phyloP scores from a whole-genome alignment of 2,888 invertebrate species.

The Priocnemis perturbator region DNA sequence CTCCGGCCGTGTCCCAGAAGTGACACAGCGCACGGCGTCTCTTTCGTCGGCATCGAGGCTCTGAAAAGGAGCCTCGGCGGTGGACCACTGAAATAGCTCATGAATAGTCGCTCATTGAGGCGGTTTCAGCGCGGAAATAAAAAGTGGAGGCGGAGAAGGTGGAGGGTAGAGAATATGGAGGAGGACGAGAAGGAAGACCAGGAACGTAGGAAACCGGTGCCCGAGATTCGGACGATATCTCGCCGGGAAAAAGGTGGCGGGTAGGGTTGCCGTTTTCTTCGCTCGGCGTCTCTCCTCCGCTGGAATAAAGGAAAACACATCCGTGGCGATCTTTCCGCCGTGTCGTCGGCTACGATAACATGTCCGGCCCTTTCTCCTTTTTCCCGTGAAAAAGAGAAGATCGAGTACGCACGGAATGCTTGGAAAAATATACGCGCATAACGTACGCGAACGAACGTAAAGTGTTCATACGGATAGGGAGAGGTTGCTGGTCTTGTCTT shows the following conservation, averaged over 20 bases:
- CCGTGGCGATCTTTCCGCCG: constrained; percentile 34
- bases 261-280: constrained; percentile 40
- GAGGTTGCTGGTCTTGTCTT: too few relatives aligned
- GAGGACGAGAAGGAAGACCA: constrained; percentile 4
- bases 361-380: constrained; percentile 38
- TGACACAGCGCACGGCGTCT: too few relatives aligned
- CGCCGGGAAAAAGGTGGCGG: neutral
- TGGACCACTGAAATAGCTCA: constrained; percentile 23
- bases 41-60: neutral
- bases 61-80: constrained; percentile 22
- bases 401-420: constrained; percentile 19
- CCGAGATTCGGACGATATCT: constrained; percentile 4
- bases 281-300: constrained; percentile 45
- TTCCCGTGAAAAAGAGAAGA: constrained; percentile 27
- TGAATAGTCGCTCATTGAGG: constrained; percentile 37
- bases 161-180: neutral
- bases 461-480: too few relatives aligned
- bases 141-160: constrained; percentile 10
- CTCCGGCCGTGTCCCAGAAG: too few relatives aligned
- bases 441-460: too few relatives aligned
- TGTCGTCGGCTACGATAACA: constrained; percentile 54
- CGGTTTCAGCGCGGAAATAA: constrained; percentile 29
- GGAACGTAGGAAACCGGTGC: neutral
- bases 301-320: constrained; percentile 58
- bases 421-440: constrained; percentile 16